Evolutionary conservation across 2,888 invertebrate genomes (phyloP).

Genomic region (Rhingia rostrata): DNA sequence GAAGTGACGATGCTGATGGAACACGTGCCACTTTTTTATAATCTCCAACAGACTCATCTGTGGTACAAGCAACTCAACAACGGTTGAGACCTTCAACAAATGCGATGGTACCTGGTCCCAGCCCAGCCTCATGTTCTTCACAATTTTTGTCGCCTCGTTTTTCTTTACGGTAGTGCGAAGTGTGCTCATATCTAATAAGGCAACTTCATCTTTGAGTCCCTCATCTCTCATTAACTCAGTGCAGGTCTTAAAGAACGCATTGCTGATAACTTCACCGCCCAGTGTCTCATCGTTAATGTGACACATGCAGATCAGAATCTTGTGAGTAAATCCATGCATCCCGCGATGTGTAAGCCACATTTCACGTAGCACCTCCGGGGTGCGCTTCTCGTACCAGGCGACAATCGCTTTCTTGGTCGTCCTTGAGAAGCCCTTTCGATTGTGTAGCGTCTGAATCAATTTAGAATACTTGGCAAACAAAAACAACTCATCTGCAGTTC

Average conservation of each 20-base stretch:
- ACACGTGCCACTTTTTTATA: constrained; percentile 76
- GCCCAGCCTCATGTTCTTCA: constrained; percentile 75
- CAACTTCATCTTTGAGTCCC: background rate
- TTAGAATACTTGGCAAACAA: constrained; percentile 78
- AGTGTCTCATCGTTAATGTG: constrained; percentile 76
- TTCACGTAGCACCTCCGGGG: constrained; percentile 75
- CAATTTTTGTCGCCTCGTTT: constrained; percentile 76
- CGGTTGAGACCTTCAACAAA: constrained; percentile 69
- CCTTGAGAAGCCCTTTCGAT: constrained; percentile 77
- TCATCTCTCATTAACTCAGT: constrained; percentile 73
- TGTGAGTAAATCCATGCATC: constrained; percentile 77
- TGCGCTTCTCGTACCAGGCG: constrained; percentile 78
- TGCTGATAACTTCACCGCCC: constrained; percentile 68
- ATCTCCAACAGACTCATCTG: constrained; percentile 78
- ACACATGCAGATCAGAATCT: constrained; percentile 78
- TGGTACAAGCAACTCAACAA: constrained; percentile 77
- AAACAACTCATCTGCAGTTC: constrained; percentile 78
- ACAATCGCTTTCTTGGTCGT: constrained; percentile 79
- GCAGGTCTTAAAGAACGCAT: constrained; percentile 75
- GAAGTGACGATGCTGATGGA: constrained; percentile 75
- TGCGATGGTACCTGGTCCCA: constrained; percentile 79
- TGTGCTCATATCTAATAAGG: constrained; percentile 76
- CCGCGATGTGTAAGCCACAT: constrained; percentile 78
- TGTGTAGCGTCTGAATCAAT: constrained; percentile 75
- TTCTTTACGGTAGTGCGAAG: constrained; percentile 76